Evolutionary conservation across 2,113 vertebrate genomes (phyloP), one percentile per base, ranked within the genome.

Genomic region (Trinectes maculatus): DNA sequence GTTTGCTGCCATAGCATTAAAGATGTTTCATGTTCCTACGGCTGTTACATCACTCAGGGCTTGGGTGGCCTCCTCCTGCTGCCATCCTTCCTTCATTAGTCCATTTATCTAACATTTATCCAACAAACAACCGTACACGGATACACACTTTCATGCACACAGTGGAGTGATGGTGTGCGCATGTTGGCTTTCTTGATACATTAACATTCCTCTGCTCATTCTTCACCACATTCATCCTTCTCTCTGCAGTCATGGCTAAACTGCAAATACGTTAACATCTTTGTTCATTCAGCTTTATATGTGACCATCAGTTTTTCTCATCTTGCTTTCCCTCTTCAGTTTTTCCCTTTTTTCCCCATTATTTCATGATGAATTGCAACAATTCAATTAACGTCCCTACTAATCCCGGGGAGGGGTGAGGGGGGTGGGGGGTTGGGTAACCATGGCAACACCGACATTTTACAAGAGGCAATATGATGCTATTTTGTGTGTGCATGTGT

Each of bases 351-450:
- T 47, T 61, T 40, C 70, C 48, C 71, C 53, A 43, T 64, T 31
- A 47, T 83, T 71, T 66, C 79, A 69, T 69, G 73, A 85, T 82
- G 60, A 86, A 80, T 81, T 76, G 48, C 71, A 84, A 64, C 84
- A 89, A 85, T 91, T 88, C 81, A 87, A 85, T 91, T 91, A 90
- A 86, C 83, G 80, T 65, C 77, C 31, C 58, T 7, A 64, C 55
- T 83, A 87, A 91, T 88, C 62, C n/a, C n/a, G n/a, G n/a, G 22
- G 72, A 39, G 67, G 57, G 39, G 62, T 8, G 22, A 26, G 15
- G 59, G n/a, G 67, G 57, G 39, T 58, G 5, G 22, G 31, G 15
- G 59, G n/a, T 29, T 5, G 31, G 18, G 61, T 85, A 70, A 84
- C 89, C 75, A 82, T 85, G 65, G 85, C 15, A 85, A 87, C 54